Evolutionary conservation across 2,797 vertebrate genomes (phyloP).

Genomic region (Allobates femoralis): DNA sequence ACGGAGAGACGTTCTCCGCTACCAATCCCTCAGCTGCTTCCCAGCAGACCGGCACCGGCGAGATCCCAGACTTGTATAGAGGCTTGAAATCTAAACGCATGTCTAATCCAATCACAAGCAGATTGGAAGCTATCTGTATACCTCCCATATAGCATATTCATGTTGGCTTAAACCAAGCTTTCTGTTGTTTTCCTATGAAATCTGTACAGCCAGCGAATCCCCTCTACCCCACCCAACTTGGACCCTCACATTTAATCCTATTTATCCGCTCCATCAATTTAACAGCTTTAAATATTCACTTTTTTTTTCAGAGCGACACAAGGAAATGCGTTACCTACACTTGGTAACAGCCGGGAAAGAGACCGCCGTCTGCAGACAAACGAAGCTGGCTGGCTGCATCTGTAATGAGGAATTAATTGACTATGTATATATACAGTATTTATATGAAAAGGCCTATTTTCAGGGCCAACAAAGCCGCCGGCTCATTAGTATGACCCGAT

Average conservation of each 20-base stretch:
- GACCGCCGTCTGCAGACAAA: constrained; percentile 56
- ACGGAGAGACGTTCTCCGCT: constrained; percentile 60
- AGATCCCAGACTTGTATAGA: constrained; percentile 73
- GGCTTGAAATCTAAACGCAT: constrained; percentile 79
- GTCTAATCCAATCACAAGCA: constrained; percentile 82
- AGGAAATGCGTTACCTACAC: constrained; percentile 64
- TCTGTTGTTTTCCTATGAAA: constrained; percentile 71
- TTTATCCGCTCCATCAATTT: constrained; percentile 80
- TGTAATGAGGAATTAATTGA: constrained; percentile 53
- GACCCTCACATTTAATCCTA: constrained; percentile 78
- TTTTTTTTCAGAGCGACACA: constrained; percentile 71
- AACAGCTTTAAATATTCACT: constrained; percentile 76
- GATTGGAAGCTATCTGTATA: constrained; percentile 78
- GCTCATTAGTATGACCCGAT: neutral
- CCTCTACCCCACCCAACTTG: constrained; percentile 70
- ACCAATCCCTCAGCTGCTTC: constrained; percentile 72
- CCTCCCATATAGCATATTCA: constrained; percentile 80
- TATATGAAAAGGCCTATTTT: neutral
- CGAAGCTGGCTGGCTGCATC: constrained; percentile 59
- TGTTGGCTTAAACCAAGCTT: constrained; percentile 70
- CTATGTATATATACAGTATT: constrained; percentile 22
- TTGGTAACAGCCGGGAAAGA: constrained; percentile 59
- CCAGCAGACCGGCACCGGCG: constrained; percentile 73
- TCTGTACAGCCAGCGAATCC: constrained; percentile 68
- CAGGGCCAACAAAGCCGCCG: neutral